phyloP scores from a whole-genome alignment of 2,113 vertebrate genomes.

The Melanostigma gelatinosum region DNA sequence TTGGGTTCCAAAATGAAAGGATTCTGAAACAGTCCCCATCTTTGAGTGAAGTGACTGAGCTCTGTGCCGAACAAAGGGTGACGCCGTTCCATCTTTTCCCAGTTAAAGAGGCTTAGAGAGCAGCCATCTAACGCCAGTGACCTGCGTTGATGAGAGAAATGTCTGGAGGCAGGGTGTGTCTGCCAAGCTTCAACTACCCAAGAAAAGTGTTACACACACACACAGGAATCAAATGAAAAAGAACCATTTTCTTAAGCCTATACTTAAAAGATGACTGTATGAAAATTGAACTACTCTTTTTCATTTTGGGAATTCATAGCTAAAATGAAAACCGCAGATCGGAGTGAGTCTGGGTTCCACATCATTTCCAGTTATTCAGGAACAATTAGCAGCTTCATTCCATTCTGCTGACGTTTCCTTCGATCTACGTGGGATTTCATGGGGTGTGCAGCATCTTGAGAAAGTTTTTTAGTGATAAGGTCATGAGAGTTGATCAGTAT shows the following conservation, averaged over 20 bases:
- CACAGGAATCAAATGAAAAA: background rate
- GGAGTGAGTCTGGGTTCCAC: slow-evolving; percentile 19
- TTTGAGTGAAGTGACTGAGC: slow-evolving; percentile 38
- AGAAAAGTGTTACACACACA: slow-evolving; percentile 25
- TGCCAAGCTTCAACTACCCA: slow-evolving; percentile 72
- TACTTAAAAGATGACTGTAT: slow-evolving; percentile 26
- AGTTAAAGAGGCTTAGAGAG: slow-evolving; percentile 68
- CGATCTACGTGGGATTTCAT: slow-evolving; percentile 16
- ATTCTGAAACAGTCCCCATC: slow-evolving; percentile 60
- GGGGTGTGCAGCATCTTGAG: slow-evolving; percentile 3
- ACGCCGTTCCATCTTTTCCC: slow-evolving; percentile 71
- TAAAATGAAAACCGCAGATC: slow-evolving; percentile 23
- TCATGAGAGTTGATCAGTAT: slow-evolving; percentile 6
- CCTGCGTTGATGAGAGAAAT: slow-evolving; percentile 70
- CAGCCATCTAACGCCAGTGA: slow-evolving; percentile 60
- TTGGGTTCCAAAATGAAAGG: slow-evolving; percentile 62
- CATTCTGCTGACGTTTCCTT: slow-evolving; percentile 47
- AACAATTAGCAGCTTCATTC: slow-evolving; percentile 63
- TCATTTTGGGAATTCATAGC: slow-evolving; percentile 38
- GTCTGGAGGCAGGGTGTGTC: slow-evolving; percentile 56
- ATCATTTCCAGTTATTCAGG: slow-evolving; percentile 60
- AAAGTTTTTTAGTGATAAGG: slow-evolving; percentile 7
- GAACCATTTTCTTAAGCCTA: background rate
- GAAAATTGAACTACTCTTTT: slow-evolving; percentile 21
- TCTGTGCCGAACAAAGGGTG: slow-evolving; percentile 20